Percentiles rank a stretch among this genome's conserved stretches.
Conservation (phyloP, 2,888 invertebrate genomes). For the Girardia tigrina region DNA sequence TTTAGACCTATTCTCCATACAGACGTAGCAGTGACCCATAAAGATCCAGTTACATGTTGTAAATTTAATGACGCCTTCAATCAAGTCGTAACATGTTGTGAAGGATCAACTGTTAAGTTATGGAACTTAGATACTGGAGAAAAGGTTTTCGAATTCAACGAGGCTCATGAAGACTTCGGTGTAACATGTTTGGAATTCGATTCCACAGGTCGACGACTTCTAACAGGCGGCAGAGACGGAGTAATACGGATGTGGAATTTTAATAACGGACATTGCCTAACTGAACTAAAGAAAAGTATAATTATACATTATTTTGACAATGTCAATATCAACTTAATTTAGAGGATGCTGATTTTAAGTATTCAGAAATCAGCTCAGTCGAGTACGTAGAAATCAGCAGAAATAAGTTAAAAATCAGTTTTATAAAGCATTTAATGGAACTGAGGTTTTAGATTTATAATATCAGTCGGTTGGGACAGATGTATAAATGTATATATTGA, state of each 20-base stretch:
- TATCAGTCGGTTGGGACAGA: slow-evolving; percentile 51
- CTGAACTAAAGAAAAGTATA: slow-evolving; percentile 40
- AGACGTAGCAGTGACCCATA: slow-evolving; percentile 48
- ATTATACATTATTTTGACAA: not conserved
- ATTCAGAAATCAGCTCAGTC: slow-evolving; percentile 46
- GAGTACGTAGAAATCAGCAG: slow-evolving; percentile 49
- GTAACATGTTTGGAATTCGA: slow-evolving; percentile 51
- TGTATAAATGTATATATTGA: slow-evolving; percentile 48
- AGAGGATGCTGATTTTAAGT: slow-evolving; percentile 39
- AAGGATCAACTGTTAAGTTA: slow-evolving; percentile 47
- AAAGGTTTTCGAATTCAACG: slow-evolving; percentile 48
- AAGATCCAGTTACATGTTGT: slow-evolving; percentile 47
- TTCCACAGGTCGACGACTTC: slow-evolving; percentile 46
- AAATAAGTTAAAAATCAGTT: slow-evolving; percentile 42
- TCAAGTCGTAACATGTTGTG: slow-evolving; percentile 49
- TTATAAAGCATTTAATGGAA: not conserved
- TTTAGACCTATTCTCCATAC: slow-evolving; percentile 42
- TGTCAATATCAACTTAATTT: not conserved
- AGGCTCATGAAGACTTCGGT: slow-evolving; percentile 48
- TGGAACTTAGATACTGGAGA: slow-evolving; percentile 51
- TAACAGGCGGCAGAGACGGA: slow-evolving; percentile 50
- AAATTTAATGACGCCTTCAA: slow-evolving; percentile 48
- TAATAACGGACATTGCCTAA: slow-evolving; percentile 50
- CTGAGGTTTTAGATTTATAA: slow-evolving; percentile 42
- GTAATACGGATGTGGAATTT: slow-evolving; percentile 49